Conservation (phyloP, 1,140 invertebrate genomes). For the Pentalonia nigronervosa region DNA sequence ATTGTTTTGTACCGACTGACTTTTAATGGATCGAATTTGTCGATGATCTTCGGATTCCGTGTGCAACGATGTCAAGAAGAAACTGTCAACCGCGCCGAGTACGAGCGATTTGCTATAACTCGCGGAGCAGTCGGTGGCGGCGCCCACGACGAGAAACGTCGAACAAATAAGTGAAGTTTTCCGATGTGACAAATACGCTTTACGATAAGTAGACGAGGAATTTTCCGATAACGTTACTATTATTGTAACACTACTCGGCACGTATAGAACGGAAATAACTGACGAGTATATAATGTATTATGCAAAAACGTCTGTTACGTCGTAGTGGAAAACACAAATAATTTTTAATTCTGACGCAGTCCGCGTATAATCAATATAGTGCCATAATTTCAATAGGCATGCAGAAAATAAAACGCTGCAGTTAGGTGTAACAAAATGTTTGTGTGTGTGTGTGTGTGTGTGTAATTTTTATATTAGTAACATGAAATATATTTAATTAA, state of each 20-base stretch:
- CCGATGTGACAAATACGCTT: background rate
- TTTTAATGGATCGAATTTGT: background rate
- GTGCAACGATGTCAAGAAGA: background rate
- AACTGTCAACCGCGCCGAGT: background rate
- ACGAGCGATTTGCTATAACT: background rate
- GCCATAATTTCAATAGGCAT: background rate
- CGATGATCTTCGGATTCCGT: background rate
- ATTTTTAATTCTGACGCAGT: background rate
- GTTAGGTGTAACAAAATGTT: background rate
- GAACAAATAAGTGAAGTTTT: background rate
- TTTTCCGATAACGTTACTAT: background rate
- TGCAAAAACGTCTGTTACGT: background rate
- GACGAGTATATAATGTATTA: background rate
- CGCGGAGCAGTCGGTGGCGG: too few species aligned
- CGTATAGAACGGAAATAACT: background rate
- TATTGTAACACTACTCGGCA: background rate
- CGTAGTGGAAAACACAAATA: background rate
- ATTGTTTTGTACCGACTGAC: background rate
- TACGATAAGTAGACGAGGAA: background rate
- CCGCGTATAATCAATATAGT: background rate
- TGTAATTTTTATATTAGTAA: background rate
- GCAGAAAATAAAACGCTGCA: background rate
- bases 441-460: too few species aligned
- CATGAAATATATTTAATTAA: background rate
- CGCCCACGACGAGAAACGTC: background rate